phyloP scores from a whole-genome alignment of 92 coral and sea anemone genomes.

The Parazoanthus atlanticus region DNA sequence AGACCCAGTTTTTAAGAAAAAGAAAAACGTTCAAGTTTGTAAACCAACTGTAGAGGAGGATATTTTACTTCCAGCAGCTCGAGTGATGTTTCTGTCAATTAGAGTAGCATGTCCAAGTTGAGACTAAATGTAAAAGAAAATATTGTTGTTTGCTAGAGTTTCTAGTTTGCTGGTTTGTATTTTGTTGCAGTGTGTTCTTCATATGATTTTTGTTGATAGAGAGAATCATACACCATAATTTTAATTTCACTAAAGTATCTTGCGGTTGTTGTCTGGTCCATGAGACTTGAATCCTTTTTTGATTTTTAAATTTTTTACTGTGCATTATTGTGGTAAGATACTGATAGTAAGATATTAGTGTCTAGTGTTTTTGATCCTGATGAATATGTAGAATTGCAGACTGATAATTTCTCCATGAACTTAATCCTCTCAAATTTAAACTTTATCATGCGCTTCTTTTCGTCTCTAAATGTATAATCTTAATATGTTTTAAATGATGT shows the following conservation, averaged over 20 bases:
- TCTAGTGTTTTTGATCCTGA: no score
- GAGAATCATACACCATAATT: background rate
- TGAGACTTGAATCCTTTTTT: no score
- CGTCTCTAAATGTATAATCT: background rate
- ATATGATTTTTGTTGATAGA: background rate
- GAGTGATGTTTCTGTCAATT: background rate
- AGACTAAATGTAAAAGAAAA: background rate
- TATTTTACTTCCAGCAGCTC: slow-evolving; percentile 9
- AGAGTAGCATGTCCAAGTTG: background rate
- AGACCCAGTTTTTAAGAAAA: background rate
- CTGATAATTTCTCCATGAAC: background rate
- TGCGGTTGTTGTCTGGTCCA: background rate
- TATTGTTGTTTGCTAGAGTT: background rate
- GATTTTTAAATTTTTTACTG: no score
- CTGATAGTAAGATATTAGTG: background rate
- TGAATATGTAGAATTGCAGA: no score
- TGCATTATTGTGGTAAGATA: no score
- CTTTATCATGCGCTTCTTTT: background rate
- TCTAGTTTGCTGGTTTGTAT: background rate
- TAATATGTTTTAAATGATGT: background rate
- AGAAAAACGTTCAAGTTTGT: background rate
- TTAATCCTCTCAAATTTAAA: background rate
- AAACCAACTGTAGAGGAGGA: background rate
- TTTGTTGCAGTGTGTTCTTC: background rate
- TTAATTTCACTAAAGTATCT: no score